phyloP scores from a whole-genome alignment of 2,888 invertebrate genomes.

The Morpho deidamia region DNA sequence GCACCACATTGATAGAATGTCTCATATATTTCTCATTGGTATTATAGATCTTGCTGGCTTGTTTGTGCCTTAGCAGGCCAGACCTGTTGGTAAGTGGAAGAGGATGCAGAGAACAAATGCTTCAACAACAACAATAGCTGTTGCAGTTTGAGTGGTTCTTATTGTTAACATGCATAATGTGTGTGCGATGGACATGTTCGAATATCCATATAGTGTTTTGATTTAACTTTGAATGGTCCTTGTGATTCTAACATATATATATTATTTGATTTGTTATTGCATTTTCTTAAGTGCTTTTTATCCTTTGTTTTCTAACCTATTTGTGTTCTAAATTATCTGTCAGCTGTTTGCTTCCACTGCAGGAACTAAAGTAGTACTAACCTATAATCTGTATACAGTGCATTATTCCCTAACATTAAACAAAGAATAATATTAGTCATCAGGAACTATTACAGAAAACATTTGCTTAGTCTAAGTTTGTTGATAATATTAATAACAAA shows the following conservation, averaged over 20 bases:
- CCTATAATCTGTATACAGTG: conserved; percentile 23
- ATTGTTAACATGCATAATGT: conserved; percentile 72
- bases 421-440: conserved; percentile 27
- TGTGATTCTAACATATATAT: conserved; percentile 70
- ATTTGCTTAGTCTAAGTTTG: conserved; percentile 25
- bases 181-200: conserved; percentile 65
- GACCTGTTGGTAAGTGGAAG: conserved; percentile 84
- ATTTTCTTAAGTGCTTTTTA: conserved; percentile 33
- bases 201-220: conserved; percentile 35
- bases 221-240: conserved; percentile 75
- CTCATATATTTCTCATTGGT: conserved; percentile 75
- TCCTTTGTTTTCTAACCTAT: conserved; percentile 32
- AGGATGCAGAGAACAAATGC: conserved; percentile 53
- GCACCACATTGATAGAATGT: conserved; percentile 67
- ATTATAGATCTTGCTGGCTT: conserved; percentile 87
- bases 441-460: conserved; percentile 20
- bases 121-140: conserved; percentile 65
- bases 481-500: conserved; percentile 24
- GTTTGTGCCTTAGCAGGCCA: conserved; percentile 86
- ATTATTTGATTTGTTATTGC: conserved; percentile 29
- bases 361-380: conserved; percentile 21
- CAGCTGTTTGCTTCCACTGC: conserved; percentile 2
- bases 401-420: conserved; percentile 25
- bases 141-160: conserved; percentile 62
- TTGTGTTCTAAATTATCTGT: conserved; percentile 4